Evolutionary conservation across 2,113 vertebrate genomes (phyloP), one percentile per base, ranked within the genome.

Genomic region (Lutjanus erythropterus): DNA sequence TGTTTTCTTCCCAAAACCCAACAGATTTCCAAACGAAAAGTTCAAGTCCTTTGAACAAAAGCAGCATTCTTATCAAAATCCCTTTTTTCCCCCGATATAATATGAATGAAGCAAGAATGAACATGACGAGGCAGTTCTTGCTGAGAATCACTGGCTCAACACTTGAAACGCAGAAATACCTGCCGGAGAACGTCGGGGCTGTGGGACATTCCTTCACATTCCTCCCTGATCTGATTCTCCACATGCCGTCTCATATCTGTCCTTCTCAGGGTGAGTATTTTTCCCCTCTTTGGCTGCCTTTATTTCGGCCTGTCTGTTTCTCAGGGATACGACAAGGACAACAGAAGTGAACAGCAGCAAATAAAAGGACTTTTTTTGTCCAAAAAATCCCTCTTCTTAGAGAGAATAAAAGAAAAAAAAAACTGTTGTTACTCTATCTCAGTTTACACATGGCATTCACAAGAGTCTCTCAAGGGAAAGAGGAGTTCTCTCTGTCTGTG

Each of bases 81-180:
- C 14, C 23, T 52, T 15, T 66, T 71, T 41, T 69, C 39, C 33
- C 69, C 44, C 62, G 55, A 78, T 65, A 56, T 47, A 50, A 79
- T 37, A 70, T 49, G 60, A 84, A 76, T 4, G 41, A 75, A 80
- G 68, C 69, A 62, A 60, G 71, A 85, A 27, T 11, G 75, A 81
- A 88, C 84, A 84, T 6, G 71, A 90, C 71, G 31, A 74, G 73
- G 44, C 33, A 11, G 37, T 25, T 62, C 56, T 49, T 9, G 9
- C 29, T 50, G 50, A 61, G 55, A 69, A 61, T 60, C 55, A 41
- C 49, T 23, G 53, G 21, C 55, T 75, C 46, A 9, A 39, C 31
- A 50, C 29, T 27, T 29, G n/a, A n/a, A 75, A 73, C 66, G 35
- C n/a, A n/a, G n/a, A n/a, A n/a, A 80, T 35, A 53, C 15, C 1